phyloP scores from a whole-genome alignment of 2,113 vertebrate genomes.

The Leptocoma aspasia region DNA sequence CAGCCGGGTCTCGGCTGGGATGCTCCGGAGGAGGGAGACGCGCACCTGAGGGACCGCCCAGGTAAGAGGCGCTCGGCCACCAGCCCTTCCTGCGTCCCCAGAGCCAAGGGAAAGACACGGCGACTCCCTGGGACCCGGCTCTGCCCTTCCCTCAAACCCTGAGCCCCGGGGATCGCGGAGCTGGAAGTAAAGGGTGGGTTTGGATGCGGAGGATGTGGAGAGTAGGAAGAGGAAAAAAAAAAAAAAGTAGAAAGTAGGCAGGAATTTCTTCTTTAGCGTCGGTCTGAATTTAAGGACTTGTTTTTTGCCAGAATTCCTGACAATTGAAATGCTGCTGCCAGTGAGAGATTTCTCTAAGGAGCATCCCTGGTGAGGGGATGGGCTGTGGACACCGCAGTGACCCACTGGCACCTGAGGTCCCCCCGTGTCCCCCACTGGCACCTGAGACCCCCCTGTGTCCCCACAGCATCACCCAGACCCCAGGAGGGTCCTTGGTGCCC shows the following conservation, averaged over 20 bases:
- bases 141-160: neutral
- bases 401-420: neutral
- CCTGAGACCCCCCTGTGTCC: too few relatives aligned
- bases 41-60: too few relatives aligned
- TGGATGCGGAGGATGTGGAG: neutral
- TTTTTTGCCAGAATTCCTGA: neutral
- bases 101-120: neutral
- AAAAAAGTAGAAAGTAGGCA: neutral
- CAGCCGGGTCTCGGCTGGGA: neutral
- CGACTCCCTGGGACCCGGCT: neutral
- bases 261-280: neutral
- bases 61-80: neutral
- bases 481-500: neutral
- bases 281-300: neutral
- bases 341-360: neutral
- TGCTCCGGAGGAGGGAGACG: neutral
- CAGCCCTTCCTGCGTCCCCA: neutral
- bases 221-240: fast-evolving
- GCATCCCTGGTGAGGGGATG: neutral
- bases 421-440: fast-evolving
- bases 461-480: neutral
- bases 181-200: neutral
- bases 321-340: fast-evolving
- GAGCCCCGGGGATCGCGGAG: fast-evolving
- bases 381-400: neutral